Percentiles rank a stretch among this genome's conserved stretches.
Conservation (phyloP, 92 coral and sea anemone genomes). For the Paragorgia papillata region DNA sequence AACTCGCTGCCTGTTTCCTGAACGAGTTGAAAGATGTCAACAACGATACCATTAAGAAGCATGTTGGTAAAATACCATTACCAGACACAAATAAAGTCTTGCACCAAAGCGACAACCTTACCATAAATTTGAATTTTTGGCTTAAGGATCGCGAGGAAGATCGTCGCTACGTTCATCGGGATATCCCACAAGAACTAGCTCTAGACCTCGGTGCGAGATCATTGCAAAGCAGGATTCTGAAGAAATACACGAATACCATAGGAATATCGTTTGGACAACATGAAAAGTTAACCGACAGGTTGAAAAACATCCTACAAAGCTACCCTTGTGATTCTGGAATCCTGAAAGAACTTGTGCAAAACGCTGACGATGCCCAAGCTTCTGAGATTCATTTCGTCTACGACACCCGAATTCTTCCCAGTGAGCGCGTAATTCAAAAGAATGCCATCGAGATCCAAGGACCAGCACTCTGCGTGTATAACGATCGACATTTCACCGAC, state of each 20-base stretch:
- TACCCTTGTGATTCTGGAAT: constrained; percentile 67
- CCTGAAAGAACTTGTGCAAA: constrained; percentile 74
- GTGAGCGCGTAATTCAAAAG: constrained; percentile 50
- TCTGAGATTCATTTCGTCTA: constrained; percentile 67
- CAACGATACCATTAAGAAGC: constrained; percentile 20
- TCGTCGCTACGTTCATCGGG: constrained; percentile 58
- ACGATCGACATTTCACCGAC: constrained; percentile 70
- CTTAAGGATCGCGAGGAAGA: constrained; percentile 23
- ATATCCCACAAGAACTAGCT: constrained; percentile 65
- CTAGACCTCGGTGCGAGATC: constrained; percentile 65
- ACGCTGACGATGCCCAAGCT: constrained; percentile 79
- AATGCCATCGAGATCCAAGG: constrained; percentile 76
- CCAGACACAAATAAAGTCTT: constrained; percentile 64
- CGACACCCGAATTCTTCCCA: constrained; percentile 60
- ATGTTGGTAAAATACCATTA: constrained; percentile 63
- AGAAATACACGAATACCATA: background rate
- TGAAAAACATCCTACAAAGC: constrained; percentile 54
- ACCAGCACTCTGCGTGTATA: constrained; percentile 84
- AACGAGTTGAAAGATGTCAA: constrained; percentile 50
- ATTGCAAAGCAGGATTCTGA: background rate
- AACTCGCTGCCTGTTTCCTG: constrained; percentile 53
- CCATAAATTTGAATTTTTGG: constrained; percentile 81
- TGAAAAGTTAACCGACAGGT: constrained; percentile 66
- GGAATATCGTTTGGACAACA: constrained; percentile 65
- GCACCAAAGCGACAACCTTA: constrained; percentile 57